Evolutionary conservation across 2,797 vertebrate genomes (phyloP).

Genomic region (Tragelaphus eurycerus): DNA sequence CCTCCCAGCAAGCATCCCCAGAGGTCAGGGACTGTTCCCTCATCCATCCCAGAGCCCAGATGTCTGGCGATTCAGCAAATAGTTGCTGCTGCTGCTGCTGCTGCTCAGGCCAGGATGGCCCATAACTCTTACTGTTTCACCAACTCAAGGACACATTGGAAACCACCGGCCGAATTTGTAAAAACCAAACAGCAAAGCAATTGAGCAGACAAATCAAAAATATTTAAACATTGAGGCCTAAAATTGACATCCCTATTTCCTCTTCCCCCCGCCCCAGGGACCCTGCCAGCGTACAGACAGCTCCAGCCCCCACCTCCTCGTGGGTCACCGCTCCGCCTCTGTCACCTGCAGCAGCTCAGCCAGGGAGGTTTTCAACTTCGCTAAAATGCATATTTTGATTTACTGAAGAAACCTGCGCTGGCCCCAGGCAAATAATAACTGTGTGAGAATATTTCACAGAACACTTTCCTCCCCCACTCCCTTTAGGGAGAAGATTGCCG

Average conservation of each 20-base stretch:
- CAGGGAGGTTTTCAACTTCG: not conserved
- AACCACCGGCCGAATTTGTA: constrained; percentile 35
- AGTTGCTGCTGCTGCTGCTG: not conserved
- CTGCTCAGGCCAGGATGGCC: not conserved
- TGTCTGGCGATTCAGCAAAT: constrained; percentile 69
- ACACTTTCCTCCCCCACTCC: constrained; percentile 23
- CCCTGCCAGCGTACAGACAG: not conserved
- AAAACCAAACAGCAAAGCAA: constrained; percentile 48
- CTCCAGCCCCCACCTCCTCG: not conserved
- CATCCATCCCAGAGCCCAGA: constrained; percentile 38
- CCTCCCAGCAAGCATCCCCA: not conserved
- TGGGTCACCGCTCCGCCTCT: not conserved
- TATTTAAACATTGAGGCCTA: not conserved
- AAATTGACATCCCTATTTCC: not conserved
- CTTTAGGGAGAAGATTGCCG: constrained; percentile 13
- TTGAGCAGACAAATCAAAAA: not conserved
- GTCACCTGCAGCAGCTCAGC: not conserved
- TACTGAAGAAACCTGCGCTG: not conserved
- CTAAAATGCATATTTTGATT: constrained; percentile 16
- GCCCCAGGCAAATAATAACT: constrained; percentile 20
- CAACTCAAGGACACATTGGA: constrained; percentile 58
- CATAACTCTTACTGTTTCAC: not conserved
- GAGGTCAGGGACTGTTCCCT: constrained; percentile 52
- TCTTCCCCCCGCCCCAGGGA: not conserved
- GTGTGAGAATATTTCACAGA: constrained; percentile 4